Evolutionary conservation across 1,140 invertebrate species (phyloP), one percentile per base, ranked within the genome.

Genomic region (Goniozus legneri): DNA sequence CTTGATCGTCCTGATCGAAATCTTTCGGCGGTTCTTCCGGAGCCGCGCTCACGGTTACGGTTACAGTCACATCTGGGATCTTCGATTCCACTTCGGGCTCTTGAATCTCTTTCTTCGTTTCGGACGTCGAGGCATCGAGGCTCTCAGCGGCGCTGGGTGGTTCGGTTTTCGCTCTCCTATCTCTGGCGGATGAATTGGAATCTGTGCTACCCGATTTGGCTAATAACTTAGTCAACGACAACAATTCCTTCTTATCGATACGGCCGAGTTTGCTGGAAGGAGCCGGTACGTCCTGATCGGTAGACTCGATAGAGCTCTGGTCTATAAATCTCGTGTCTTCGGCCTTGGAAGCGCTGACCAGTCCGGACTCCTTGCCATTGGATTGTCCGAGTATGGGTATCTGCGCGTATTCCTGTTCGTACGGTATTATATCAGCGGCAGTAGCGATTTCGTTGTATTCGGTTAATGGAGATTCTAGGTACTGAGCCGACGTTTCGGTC

Each of bases 401-500:
- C 24, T 30, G 47, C 7, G 14, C 1, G 2, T 2, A 14, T 39
- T 73, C 66, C 42, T 60, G 58, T 27, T 75, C 65, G 36, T 75
- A 70, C 0, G 65, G 65, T 33, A 73, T 71, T 37, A 67, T 53
- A 51, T 76, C 71, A 0, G 62, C 60, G 38, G 56, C 60, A 8
- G 63, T 54, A 0, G 58, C 51, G 24, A 68, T 69, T 41, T 73
- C 67, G 33, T 74, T 71, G 46, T 62, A 71, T 56, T 76, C 71
- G 2, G 69, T 70, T 12, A 75, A 49, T 3, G 69, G 71, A 2
- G 73, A 75, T 33, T 75, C 72, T 27, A 73, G 46, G 39, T 74
- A 73, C 40, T 72, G 73, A 8, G 69, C 60, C 1, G 71, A 73
- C 1, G 59, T 69, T 45, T 75, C 71, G n/a, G 72, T 75, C 10